A percentile compares a stretch with the other conserved stretches of the same genome.
Evolutionary conservation across 2,797 vertebrate genomes (phyloP).

Genomic region (Scyliorhinus canicula): DNA sequence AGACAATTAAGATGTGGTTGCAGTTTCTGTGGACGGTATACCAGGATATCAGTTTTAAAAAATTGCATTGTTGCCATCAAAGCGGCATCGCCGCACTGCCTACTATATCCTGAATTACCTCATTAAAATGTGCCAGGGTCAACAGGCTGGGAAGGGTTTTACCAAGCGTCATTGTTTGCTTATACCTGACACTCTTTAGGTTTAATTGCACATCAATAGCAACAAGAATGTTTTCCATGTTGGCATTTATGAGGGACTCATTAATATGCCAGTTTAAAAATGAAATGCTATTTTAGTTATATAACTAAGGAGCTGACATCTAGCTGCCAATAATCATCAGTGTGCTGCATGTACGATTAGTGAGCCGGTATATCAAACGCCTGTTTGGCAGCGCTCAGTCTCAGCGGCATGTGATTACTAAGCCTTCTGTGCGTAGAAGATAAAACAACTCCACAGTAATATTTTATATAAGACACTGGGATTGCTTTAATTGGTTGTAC

Average conservation of each 20-base stretch:
- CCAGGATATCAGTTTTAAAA: neutral
- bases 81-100: neutral
- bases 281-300: slow-evolving; percentile 51
- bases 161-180: slow-evolving; percentile 3
- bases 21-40: neutral
- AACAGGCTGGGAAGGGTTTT: neutral
- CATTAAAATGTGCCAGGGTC: neutral
- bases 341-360: slow-evolving; percentile 40
- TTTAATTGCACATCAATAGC: slow-evolving; percentile 40
- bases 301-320: slow-evolving; percentile 41
- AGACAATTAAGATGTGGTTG: neutral
- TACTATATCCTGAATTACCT: neutral
- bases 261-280: slow-evolving; percentile 51
- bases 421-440: slow-evolving; percentile 44
- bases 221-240: slow-evolving; percentile 42
- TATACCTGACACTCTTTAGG: slow-evolving; percentile 40
- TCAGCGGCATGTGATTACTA: slow-evolving; percentile 43
- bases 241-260: slow-evolving; percentile 48
- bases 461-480: slow-evolving; percentile 37
- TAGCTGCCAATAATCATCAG: slow-evolving; percentile 45
- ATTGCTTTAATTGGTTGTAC: slow-evolving; percentile 35
- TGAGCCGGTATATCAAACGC: slow-evolving; percentile 44
- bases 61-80: neutral
- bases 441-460: slow-evolving; percentile 42
- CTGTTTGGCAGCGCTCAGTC: slow-evolving; percentile 41